A percentile compares a stretch with the other conserved stretches of the same genome.
Conservation (phyloP, 2,113 vertebrate genomes). For the Sprattus sprattus region DNA sequence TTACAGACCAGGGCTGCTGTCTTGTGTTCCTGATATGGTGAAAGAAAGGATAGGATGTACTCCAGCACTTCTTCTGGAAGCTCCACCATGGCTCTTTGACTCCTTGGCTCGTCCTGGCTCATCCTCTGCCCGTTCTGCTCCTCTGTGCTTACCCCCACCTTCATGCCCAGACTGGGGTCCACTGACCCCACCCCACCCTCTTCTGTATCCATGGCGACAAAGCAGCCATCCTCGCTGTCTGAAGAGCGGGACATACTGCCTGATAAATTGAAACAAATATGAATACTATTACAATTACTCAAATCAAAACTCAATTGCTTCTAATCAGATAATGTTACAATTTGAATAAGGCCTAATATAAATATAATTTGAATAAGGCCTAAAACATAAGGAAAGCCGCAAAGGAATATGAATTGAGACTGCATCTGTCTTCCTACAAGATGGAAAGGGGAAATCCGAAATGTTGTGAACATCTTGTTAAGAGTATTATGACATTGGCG, state of each 20-base stretch:
- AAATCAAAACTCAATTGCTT: background rate
- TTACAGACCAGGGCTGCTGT: slow-evolving; percentile 96
- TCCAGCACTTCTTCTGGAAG: slow-evolving; percentile 95
- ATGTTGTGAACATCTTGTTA: background rate
- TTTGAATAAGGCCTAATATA: background rate
- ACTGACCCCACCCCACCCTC: slow-evolving; percentile 66
- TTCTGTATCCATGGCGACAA: slow-evolving; percentile 92
- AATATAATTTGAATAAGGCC: no score
- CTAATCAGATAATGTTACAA: background rate
- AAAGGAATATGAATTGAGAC: background rate
- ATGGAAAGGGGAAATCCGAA: background rate
- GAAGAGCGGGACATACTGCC: slow-evolving; percentile 89
- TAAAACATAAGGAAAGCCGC: background rate
- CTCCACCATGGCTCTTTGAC: slow-evolving; percentile 81
- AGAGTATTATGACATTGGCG: background rate
- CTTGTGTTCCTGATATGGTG: slow-evolving; percentile 98
- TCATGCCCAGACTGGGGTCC: slow-evolving; percentile 69
- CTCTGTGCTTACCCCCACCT: slow-evolving; percentile 52
- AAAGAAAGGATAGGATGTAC: slow-evolving; percentile 96
- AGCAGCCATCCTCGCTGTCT: slow-evolving; percentile 87
- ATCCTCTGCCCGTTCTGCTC: slow-evolving; percentile 59
- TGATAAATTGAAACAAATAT: slow-evolving; percentile 57
- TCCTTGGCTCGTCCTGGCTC: slow-evolving; percentile 42
- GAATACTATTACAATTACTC: background rate
- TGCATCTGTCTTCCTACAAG: background rate